Evolutionary conservation across 1,140 invertebrate species (phyloP).

Genomic region (Cryptotermes secundus): DNA sequence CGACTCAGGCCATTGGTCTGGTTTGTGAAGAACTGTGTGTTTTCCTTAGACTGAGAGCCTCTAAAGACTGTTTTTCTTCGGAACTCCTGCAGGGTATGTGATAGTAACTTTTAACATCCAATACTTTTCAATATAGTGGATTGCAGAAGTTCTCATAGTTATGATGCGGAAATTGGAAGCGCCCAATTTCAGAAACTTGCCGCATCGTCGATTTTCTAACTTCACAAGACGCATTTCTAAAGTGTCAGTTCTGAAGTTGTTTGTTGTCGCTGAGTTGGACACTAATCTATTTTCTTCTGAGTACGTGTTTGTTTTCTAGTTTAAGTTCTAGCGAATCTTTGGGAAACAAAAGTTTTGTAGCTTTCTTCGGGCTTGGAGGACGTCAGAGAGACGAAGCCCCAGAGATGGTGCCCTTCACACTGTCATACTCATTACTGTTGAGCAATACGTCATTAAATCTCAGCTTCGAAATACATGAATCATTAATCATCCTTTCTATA

Average conservation of each 20-base stretch:
- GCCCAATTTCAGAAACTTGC: not conserved
- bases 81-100: not conserved
- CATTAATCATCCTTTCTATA: too few relatives aligned
- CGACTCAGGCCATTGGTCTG: too few relatives aligned
- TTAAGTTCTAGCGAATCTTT: not conserved
- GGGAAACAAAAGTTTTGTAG: not conserved
- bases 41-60: too few relatives aligned
- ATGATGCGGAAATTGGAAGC: not conserved
- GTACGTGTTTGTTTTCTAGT: not conserved
- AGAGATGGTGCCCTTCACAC: too few relatives aligned
- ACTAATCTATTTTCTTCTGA: not conserved
- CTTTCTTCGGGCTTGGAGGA: too few relatives aligned
- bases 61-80: not conserved
- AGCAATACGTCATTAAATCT: too few relatives aligned
- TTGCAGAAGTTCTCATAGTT: not conserved
- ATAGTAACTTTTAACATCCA: not conserved
- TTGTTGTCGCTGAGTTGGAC: not conserved
- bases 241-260: not conserved
- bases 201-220: not conserved
- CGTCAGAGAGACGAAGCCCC: too few relatives aligned
- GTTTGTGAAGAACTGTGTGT: too few relatives aligned
- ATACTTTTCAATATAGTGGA: not conserved
- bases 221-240: not conserved
- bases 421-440: too few relatives aligned
- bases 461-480: too few relatives aligned